A percentile compares a stretch with the other conserved stretches of the same genome.
These are phyloP conservation scores for Xiphorhynchus elegans DNA, from an alignment of 2,113 vertebrate genomes.

Conservation along the genomic window DNA sequence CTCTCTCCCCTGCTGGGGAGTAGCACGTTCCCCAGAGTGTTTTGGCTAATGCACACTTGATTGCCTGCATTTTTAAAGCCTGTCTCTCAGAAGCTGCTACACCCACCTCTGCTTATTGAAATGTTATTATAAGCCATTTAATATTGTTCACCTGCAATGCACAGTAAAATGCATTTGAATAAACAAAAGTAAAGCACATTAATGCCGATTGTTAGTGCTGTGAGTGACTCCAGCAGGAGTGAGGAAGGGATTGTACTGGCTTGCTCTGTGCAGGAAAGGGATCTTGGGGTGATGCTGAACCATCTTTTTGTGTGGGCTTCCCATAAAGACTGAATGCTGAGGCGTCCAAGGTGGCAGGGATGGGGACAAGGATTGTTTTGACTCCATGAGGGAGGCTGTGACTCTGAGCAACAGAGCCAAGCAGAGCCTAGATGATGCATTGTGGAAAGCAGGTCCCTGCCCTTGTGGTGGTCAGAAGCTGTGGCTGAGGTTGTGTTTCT, in stretches of 20 bases:
- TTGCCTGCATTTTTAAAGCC: not conserved
- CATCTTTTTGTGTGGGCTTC: not conserved
- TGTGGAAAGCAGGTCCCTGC: not conserved
- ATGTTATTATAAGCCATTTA: conserved; percentile 52
- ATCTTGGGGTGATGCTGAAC: not conserved
- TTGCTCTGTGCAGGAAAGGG: not conserved
- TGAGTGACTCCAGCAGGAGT: not conserved
- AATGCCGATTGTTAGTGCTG: not conserved
- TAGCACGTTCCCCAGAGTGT: not conserved
- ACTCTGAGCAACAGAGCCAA: not conserved
- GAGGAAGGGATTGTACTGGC: not conserved
- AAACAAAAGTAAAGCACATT: conserved; percentile 24
- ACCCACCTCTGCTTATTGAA: conserved; percentile 52
- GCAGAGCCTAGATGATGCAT: not conserved
- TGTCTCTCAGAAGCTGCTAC: conserved; percentile 3
- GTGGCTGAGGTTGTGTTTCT: not conserved
- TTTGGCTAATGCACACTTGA: not conserved
- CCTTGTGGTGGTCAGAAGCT: rapidly evolving
- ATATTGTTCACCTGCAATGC: conserved; percentile 31
- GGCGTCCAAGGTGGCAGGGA: not conserved
- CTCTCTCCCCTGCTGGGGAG: not conserved
- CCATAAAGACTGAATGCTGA: rapidly evolving
- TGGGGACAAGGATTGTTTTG: not conserved
- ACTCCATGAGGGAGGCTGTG: rapidly evolving
- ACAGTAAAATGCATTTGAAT: not conserved